A percentile compares a stretch with the other conserved stretches of the same genome.
Evolutionary conservation across 2,113 vertebrate genomes (phyloP).

Genomic region (Baryphthengus martii): DNA sequence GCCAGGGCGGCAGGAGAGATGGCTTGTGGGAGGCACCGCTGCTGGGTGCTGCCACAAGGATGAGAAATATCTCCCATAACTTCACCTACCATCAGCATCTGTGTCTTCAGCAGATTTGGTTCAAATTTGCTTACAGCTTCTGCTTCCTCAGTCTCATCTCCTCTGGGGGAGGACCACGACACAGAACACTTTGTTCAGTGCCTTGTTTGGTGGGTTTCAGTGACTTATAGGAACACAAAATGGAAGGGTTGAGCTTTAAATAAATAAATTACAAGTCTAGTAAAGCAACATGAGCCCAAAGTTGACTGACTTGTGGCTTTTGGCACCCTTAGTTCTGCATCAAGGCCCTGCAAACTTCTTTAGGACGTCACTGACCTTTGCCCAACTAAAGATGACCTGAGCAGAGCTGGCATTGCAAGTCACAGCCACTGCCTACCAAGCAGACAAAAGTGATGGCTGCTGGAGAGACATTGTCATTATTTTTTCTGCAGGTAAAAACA

Average conservation of each 20-base stretch:
- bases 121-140: not conserved
- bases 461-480: not conserved
- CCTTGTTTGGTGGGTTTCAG: not conserved
- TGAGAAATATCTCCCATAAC: not conserved
- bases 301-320: not conserved
- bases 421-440: not conserved
- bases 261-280: not conserved
- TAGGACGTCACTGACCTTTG: not conserved
- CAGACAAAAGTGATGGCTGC: not conserved
- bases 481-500: not conserved
- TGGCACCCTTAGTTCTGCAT: not conserved
- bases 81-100: not conserved
- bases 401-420: not conserved
- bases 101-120: not conserved
- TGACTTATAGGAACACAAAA: not conserved
- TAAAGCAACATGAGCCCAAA: not conserved
- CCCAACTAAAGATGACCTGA: not conserved
- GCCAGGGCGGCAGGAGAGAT: not conserved
- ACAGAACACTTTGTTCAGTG: not conserved
- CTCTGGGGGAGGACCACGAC: not conserved
- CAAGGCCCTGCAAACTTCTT: not conserved
- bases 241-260: not conserved
- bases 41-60: rapidly evolving
- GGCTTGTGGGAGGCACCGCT: not conserved
- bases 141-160: not conserved